phyloP scores from a whole-genome alignment of 2,113 vertebrate genomes.

The Amphilophus citrinellus region DNA sequence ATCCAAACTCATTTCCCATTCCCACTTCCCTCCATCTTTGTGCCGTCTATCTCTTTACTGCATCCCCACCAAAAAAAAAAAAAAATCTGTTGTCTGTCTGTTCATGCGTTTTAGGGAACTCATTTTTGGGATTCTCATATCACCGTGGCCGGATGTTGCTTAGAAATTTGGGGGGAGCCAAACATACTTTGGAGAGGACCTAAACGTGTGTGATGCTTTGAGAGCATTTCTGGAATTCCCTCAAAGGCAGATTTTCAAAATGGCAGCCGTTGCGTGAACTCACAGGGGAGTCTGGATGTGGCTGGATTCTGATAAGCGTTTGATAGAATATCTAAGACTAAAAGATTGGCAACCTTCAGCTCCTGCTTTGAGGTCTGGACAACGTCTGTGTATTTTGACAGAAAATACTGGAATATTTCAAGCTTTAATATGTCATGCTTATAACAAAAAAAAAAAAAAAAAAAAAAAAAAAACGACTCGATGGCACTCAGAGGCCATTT shows the following conservation, averaged over 20 bases:
- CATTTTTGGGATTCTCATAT: neutral
- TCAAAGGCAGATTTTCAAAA: conserved; percentile 54
- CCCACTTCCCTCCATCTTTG: conserved; percentile 46
- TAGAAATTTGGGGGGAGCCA: neutral
- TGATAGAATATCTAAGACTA: neutral
- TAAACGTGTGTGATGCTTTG: neutral
- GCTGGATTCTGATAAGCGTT: conserved; percentile 14
- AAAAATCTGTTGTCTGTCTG: conserved; percentile 28
- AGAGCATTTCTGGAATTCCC: conserved; percentile 32
- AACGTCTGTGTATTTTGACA: neutral
- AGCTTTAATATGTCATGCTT: conserved; percentile 15
- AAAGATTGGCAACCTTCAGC: neutral
- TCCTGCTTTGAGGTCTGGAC: conserved; percentile 7
- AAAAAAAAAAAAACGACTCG: no score
- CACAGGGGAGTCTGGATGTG: conserved; percentile 18
- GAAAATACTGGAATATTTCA: conserved; percentile 10
- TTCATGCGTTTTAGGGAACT: neutral
- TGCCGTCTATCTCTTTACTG: neutral
- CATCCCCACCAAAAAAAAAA: neutral
- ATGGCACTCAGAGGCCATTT: conserved; percentile 43
- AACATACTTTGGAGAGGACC: neutral
- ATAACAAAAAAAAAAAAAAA: neutral
- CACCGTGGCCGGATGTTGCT: neutral
- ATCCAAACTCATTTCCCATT: conserved; percentile 49
- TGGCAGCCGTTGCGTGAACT: conserved; percentile 14